Evolutionary conservation across 2,113 vertebrate species (phyloP), one percentile per base, ranked within the genome.

Genomic region (Alouatta palliata): DNA sequence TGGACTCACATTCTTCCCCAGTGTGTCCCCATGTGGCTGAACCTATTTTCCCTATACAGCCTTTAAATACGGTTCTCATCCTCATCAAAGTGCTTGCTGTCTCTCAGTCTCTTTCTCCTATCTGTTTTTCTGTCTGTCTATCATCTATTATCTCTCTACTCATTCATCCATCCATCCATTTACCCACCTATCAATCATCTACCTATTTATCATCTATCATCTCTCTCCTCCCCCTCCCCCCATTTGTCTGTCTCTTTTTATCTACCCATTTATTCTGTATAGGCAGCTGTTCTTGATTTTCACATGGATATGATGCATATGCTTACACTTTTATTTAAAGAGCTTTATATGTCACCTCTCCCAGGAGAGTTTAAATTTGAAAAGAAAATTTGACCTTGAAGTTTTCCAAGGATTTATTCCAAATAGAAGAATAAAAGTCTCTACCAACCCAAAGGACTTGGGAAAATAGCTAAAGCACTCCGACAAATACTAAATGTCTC

Each of bases 401-500:
- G 3, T 14, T 56, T 97, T 71, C 73, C 8, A 23, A 56, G 77
- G 56, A 95, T 43, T 88, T 88, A 66, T 49, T 66, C 13, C 70
- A 76, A 88, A 88, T 14, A 86, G 47, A 87, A 90, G 43, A 81
- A 83, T 58, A 90, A 82, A 85, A 86, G 77, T 87, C 16, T 71
- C 25, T 87, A 3, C 84, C 70, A 92, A 27, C 6, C 9, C 12
- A 23, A 52, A 87, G 5, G 10, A 68, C 54, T 61, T 95, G n/a
- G 66, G 12, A 77, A 97, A 89, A 66, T 30, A 77, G 20, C 17
- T 91, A 85, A 93, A 93, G 2, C 25, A 93, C 1, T 0, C 17
- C 70, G 61, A 45, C 35, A 79, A 77, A 95, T 61, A 73, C 21
- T 20, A 56, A 94, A 71, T 49, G 3, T 90, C n/a, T 80, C 30